Evolutionary conservation across 1,140 invertebrate genomes (phyloP), one percentile per base, ranked within the genome.

Genomic region (Trachymyrmex cornetzi): DNA sequence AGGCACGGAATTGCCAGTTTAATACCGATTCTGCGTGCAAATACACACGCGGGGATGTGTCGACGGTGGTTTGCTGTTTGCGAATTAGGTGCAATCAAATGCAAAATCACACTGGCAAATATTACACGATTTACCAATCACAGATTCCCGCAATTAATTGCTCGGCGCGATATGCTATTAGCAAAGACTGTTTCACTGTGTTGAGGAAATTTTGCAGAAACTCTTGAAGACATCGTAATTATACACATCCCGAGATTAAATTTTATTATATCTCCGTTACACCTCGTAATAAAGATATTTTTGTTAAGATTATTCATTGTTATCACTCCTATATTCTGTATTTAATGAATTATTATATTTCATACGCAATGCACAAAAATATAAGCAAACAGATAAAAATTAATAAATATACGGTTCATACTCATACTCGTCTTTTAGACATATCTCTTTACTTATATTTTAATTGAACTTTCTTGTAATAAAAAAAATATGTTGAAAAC

Each of bases 1-100:
- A 84, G 59, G 59, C 77, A 80, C 84, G 27, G 88, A 79, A 77
- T 84, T 89, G 89, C 88, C 72, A 67, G 85, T 87, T 89, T 90
- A 90, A 88, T 87, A 86, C 79, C 86, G 82, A 87, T 89, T 88
- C 71, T 55, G 86, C 75, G 74, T 74, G 79, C 90, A 93, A 91
- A 92, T 80, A 90, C 50, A 63, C 64, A 6, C 1, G n/a, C n/a
- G 22, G 80, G 79, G 59, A 48, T 81, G 63, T 84, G 79, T 53
- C 75, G 89, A 84, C 87, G 77, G 79, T 67, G 86, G 89, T 82
- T 89, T 57, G 75, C 57, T 93, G 89, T 93, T 94, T 93, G 91
- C 91, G 80, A 93, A 94, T 93, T 93, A 93, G 92, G 86, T 87
- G 91, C 89, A 94, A 93, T 94, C 93, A 94, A 93, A 93, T 90